A percentile compares a stretch with the other conserved stretches of the same genome.
Evolutionary conservation across 2,113 vertebrate genomes (phyloP).

Genomic region (Pogona vitticeps): DNA sequence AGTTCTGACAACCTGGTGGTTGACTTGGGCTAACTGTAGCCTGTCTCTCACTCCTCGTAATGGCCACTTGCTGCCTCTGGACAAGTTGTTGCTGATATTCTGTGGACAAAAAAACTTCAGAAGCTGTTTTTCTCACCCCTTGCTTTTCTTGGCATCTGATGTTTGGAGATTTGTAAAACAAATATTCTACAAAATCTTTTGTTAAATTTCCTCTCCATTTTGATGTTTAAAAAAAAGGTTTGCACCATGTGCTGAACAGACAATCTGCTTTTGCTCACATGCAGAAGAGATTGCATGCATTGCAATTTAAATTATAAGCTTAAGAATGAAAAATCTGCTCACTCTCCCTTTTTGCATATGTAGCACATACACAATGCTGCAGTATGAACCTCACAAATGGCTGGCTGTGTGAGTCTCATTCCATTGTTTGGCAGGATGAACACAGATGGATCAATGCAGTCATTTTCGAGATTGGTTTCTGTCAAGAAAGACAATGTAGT

Average conservation of each 20-base stretch:
- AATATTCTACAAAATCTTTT: not conserved
- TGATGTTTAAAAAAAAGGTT: not conserved
- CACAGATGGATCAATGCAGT: not conserved
- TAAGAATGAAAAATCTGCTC: not conserved
- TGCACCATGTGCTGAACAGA: not conserved
- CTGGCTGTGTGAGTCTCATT: not conserved
- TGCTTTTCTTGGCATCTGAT: not conserved
- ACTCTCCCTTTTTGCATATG: not conserved
- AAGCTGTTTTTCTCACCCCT: not conserved
- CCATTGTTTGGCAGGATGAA: not conserved
- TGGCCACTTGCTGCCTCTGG: too few relatives aligned
- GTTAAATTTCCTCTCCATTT: not conserved
- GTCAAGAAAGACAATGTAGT: not conserved
- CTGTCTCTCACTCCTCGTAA: too few relatives aligned
- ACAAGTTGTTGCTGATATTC: too few relatives aligned
- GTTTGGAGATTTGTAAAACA: not conserved
- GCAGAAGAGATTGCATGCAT: not conserved
- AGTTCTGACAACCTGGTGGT: too few relatives aligned
- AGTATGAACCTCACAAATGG: not conserved
- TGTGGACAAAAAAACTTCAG: too few relatives aligned
- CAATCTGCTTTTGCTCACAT: not conserved
- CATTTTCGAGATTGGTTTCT: not conserved
- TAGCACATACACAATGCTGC: not conserved
- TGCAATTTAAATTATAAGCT: not conserved
- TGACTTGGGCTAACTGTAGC: too few relatives aligned